Conservation (phyloP, 2,797 vertebrate genomes). For the Eidolon dupreanum region DNA sequence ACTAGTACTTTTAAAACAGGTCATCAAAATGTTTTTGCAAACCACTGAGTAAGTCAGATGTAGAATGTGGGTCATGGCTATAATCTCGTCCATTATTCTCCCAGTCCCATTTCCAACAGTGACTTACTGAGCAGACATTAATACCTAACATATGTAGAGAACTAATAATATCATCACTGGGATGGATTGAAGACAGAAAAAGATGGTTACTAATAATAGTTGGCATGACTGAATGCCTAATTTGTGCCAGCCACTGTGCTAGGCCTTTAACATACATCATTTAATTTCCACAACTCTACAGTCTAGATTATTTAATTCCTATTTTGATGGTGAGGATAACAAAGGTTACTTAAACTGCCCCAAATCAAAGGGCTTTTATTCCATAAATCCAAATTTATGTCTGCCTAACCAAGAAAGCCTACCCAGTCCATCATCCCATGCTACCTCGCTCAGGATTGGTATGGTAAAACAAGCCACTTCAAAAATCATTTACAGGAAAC, state of each 20-base stretch:
- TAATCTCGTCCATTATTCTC: background rate
- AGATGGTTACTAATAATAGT: background rate
- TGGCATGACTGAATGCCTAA: background rate
- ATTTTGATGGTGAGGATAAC: background rate
- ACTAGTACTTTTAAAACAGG: background rate
- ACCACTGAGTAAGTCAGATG: background rate
- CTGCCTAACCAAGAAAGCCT: background rate
- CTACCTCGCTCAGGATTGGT: background rate
- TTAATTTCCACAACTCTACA: conserved; percentile 5
- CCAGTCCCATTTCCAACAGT: background rate
- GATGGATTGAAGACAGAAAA: background rate
- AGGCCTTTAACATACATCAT: background rate
- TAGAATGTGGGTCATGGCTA: background rate
- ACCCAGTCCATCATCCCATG: background rate
- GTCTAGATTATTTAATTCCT: background rate
- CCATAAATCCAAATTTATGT: background rate
- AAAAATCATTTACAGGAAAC: background rate
- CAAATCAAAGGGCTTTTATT: background rate
- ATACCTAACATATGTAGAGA: background rate
- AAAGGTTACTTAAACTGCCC: background rate
- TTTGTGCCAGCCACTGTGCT: background rate
- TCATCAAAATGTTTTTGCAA: conserved; percentile 29
- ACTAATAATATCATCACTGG: background rate
- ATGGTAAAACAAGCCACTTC: background rate
- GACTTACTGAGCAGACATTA: background rate